These are phyloP conservation scores for Amphiura filiformis DNA, from an alignment of 35 echinoderm and acorn worm genomes.

Conservation along the genomic window DNA sequence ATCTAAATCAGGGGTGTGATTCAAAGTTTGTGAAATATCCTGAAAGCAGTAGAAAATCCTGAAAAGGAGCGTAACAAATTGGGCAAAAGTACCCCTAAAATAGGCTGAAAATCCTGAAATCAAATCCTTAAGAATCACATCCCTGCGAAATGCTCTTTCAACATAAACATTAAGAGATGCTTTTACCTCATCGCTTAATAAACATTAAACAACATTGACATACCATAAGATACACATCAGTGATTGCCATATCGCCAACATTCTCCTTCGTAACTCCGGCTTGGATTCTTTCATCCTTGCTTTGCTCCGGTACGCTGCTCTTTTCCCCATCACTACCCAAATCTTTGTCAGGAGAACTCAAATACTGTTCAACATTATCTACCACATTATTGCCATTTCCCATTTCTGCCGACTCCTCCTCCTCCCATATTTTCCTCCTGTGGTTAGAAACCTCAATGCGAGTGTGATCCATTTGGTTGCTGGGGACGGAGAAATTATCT, in stretches of 20 bases:
- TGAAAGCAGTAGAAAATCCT: too few species aligned
- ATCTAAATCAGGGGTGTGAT: too few species aligned
- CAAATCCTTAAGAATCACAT: too few species aligned
- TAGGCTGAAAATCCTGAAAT: too few species aligned
- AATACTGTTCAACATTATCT: neutral
- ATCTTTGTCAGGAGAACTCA: neutral
- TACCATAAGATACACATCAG: conserved; percentile 93
- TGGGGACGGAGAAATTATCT: neutral
- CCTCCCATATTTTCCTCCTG: conserved; percentile 1
- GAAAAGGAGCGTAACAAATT: too few species aligned
- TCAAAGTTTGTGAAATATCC: too few species aligned
- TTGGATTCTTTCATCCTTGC: conserved; percentile 63
- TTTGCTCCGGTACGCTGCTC: conserved; percentile 16
- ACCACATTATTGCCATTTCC: conserved; percentile 1
- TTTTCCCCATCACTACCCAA: conserved; percentile 11
- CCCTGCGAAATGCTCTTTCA: too few species aligned
- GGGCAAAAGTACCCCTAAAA: too few species aligned
- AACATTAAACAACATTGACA: too few species aligned
- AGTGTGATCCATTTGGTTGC: neutral
- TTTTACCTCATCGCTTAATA: too few species aligned
- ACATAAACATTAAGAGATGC: too few species aligned
- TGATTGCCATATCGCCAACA: conserved; percentile 56
- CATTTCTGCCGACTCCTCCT: neutral
- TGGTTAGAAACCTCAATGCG: conserved; percentile 15
- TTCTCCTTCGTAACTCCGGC: conserved; percentile 59